phyloP scores from a whole-genome alignment of 2,113 vertebrate species.

The Notiomystis cincta region DNA sequence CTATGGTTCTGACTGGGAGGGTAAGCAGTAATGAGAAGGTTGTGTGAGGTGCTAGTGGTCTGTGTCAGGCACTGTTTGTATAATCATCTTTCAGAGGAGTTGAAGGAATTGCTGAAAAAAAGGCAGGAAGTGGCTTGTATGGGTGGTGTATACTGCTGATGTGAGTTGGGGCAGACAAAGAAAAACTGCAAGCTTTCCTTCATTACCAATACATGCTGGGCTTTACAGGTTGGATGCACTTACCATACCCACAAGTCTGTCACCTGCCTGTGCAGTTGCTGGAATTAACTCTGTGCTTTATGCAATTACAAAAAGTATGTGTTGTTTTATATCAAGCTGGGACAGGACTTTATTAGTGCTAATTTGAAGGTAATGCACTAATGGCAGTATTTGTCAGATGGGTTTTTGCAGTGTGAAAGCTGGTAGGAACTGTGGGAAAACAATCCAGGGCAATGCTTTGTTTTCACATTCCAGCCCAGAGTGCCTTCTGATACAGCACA shows the following conservation, averaged over 20 bases:
- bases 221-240: neutral
- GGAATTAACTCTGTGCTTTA: neutral
- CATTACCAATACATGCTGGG: neutral
- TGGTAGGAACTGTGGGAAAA: neutral
- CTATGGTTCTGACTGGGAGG: neutral
- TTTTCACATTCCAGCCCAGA: neutral
- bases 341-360: neutral
- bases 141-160: neutral
- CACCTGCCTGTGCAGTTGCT: neutral
- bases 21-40: neutral
- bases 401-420: neutral
- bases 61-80: neutral
- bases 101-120: neutral
- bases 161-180: neutral
- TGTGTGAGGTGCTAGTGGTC: neutral
- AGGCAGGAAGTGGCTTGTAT: neutral
- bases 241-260: neutral
- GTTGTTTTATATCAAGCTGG: neutral
- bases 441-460: neutral
- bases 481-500: constrained; percentile 6
- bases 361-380: neutral
- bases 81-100: neutral
- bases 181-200: neutral
- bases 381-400: constrained; percentile 2
- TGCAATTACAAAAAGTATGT: neutral